Conservation (phyloP, 2,888 invertebrate genomes). For the Pristionchus japonicus region DNA sequence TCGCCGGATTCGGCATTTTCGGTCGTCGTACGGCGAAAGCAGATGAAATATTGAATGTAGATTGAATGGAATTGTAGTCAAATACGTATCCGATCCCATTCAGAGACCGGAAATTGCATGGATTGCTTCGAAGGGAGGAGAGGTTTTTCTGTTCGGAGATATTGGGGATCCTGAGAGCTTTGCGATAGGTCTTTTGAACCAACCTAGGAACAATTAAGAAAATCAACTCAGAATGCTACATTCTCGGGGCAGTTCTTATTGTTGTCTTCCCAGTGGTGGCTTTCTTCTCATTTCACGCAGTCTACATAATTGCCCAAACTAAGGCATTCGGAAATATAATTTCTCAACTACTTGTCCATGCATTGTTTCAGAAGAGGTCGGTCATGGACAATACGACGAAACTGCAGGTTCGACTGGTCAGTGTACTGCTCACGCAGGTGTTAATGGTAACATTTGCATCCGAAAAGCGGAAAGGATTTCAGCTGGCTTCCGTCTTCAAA, state of each 20-base stretch:
- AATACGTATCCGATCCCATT: no score
- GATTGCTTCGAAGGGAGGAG: not conserved
- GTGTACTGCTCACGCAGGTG: not conserved
- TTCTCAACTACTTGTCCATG: not conserved
- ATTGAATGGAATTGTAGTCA: not conserved
- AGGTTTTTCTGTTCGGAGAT: not conserved
- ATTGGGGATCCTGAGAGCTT: not conserved
- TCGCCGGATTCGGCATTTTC: slow-evolving; percentile 6
- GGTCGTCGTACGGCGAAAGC: not conserved
- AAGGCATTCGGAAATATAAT: not conserved
- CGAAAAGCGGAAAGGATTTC: no score
- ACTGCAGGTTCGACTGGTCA: not conserved
- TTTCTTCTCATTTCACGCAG: not conserved
- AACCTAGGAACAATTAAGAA: not conserved
- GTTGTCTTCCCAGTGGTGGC: not conserved
- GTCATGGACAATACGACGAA: not conserved
- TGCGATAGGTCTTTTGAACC: no score
- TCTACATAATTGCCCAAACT: not conserved
- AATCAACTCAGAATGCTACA: not conserved
- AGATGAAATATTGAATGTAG: not conserved
- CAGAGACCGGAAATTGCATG: not conserved
- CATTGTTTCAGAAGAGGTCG: not conserved
- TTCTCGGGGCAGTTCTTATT: not conserved
- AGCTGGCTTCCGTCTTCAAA: not conserved
- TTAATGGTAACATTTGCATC: no score